Percentiles rank a stretch among this genome's conserved stretches.
Conservation (phyloP, 2,797 vertebrate genomes). For the Mycteria americana region DNA sequence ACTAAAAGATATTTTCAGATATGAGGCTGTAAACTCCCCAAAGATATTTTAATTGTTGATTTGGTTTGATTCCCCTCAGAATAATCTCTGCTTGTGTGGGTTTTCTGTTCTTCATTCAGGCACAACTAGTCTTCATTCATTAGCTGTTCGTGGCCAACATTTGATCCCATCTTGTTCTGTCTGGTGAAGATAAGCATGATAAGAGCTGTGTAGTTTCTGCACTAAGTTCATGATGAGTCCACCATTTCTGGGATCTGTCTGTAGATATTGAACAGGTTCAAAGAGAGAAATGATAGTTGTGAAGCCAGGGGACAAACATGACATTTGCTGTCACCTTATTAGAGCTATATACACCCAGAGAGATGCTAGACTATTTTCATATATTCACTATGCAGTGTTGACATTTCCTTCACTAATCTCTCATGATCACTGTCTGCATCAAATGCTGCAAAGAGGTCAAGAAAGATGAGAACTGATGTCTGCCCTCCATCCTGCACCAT, state of each 20-base stretch:
- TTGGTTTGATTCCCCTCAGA: background rate
- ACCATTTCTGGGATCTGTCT: background rate
- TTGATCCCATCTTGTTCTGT: background rate
- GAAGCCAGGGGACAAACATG: background rate
- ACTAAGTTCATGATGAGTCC: background rate
- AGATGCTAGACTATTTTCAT: background rate
- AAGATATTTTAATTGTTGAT: background rate
- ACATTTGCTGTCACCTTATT: background rate
- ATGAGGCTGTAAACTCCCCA: background rate
- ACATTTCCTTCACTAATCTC: background rate
- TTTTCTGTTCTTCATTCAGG: background rate
- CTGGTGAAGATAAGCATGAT: background rate
- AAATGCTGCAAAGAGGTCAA: background rate
- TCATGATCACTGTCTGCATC: background rate
- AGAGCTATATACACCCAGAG: background rate
- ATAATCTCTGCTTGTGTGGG: background rate
- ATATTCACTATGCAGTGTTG: background rate
- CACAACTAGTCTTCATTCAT: background rate
- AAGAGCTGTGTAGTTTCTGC: background rate
- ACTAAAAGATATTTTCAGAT: background rate
- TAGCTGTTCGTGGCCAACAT: background rate
- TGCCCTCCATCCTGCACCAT: background rate
- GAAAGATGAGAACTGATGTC: background rate
- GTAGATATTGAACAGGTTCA: background rate
- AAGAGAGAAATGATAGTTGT: background rate